phyloP scores from a whole-genome alignment of 2,797 vertebrate genomes.

The Halcyon leucocephala region DNA sequence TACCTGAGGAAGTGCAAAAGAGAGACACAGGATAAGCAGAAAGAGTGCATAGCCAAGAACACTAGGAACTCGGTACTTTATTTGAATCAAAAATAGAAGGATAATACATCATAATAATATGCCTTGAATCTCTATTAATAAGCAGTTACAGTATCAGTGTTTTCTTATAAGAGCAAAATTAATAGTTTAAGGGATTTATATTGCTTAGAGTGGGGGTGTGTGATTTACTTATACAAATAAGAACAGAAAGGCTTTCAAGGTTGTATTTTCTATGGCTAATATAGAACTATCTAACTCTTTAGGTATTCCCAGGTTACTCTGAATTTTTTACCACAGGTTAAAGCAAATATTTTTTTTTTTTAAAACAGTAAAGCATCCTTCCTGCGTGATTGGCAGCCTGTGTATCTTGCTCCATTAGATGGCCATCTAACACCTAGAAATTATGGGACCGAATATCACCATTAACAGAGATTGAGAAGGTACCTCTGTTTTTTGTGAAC shows the following conservation, averaged over 20 bases:
- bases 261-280: background rate
- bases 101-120: background rate
- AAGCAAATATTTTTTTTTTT: background rate
- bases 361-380: background rate
- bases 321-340: background rate
- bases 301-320: background rate
- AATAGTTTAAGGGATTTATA: background rate
- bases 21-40: background rate
- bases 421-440: background rate
- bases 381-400: background rate
- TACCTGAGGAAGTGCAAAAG: background rate
- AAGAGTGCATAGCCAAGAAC: background rate
- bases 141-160: background rate
- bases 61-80: background rate
- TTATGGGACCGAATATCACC: background rate
- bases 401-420: background rate
- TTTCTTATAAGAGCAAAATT: background rate
- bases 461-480: background rate
- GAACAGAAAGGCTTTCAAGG: background rate
- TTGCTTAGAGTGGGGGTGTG: background rate
- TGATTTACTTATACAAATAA: background rate
- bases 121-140: background rate
- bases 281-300: background rate
- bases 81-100: background rate
- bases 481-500: background rate